Evolutionary conservation across 2,797 vertebrate species (phyloP).

Genomic region (Knipowitschia caucasica): DNA sequence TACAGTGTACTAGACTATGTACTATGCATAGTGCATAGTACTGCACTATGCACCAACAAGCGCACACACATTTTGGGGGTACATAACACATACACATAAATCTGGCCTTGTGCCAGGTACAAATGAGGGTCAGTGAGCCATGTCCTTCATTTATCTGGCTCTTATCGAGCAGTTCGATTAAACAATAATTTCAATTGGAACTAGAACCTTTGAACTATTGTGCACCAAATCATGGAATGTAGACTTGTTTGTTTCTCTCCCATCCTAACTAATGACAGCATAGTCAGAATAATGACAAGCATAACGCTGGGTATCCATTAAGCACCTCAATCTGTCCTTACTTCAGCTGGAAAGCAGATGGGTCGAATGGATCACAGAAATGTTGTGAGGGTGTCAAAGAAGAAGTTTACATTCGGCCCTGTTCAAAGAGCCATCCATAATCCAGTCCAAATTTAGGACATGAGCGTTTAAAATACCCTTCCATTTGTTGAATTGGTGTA

Average conservation of each 20-base stretch:
- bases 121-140: too few relatives aligned
- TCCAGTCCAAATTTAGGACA: conserved; percentile 44
- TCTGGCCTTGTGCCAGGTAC: too few relatives aligned
- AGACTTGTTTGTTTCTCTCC: conserved; percentile 77
- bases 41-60: too few relatives aligned
- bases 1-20: too few relatives aligned
- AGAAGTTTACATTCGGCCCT: conserved; percentile 34
- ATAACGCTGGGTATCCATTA: conserved; percentile 62
- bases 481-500: conserved; percentile 60
- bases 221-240: conserved; percentile 76
- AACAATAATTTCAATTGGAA: conserved; percentile 2
- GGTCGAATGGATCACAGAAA: conserved; percentile 51
- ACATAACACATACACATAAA: too few relatives aligned
- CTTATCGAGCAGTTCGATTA: background rate
- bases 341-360: conserved; percentile 45
- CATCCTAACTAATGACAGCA: conserved; percentile 71
- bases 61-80: too few relatives aligned
- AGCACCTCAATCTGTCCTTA: conserved; percentile 34
- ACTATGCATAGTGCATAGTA: too few relatives aligned
- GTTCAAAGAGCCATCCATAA: conserved; percentile 30
- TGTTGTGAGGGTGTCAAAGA: conserved; percentile 4
- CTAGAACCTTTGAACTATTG: conserved; percentile 56
- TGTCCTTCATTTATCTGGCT: background rate
- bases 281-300: conserved; percentile 75
- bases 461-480: conserved; percentile 45